Evolutionary conservation across 2,113 vertebrate genomes (phyloP).

Genomic region (Cryptomyrus ogoouensis): DNA sequence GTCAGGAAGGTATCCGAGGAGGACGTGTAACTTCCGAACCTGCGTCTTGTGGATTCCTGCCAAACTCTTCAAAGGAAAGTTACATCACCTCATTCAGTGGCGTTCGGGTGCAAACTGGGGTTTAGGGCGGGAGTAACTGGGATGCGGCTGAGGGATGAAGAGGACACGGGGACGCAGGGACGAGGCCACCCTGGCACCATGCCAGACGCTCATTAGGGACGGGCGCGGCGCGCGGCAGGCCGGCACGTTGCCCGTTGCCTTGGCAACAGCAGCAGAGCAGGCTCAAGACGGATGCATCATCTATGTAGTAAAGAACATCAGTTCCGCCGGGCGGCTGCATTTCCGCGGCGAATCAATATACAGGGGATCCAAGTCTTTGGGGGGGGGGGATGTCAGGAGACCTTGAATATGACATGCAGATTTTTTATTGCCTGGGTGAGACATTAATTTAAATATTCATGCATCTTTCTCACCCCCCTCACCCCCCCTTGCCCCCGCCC

Average conservation of each 20-base stretch:
- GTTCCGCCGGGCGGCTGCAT: neutral
- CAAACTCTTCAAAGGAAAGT: neutral
- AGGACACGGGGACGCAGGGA: neutral
- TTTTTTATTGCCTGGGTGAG: conserved; percentile 55
- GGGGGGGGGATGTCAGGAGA: conserved; percentile 39
- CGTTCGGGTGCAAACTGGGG: neutral
- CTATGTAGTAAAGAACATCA: conserved; percentile 11
- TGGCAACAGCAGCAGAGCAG: conserved; percentile 57
- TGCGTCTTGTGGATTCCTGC: neutral
- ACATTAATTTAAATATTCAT: conserved; percentile 66
- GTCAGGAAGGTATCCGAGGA: neutral
- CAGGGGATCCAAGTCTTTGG: conserved; percentile 14
- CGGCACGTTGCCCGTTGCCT: conserved; percentile 48
- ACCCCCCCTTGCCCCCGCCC: neutral
- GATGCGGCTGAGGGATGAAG: neutral
- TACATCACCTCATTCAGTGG: neutral
- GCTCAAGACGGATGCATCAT: conserved; percentile 50
- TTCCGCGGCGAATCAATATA: conserved; percentile 38
- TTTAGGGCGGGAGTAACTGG: neutral
- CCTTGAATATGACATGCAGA: conserved; percentile 52
- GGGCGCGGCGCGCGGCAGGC: conserved; percentile 14
- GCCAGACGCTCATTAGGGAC: conserved; percentile 48
- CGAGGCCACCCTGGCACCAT: conserved; percentile 50
- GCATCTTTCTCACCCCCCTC: conserved; percentile 33
- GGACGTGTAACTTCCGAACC: neutral